Conservation (phyloP, 2,888 invertebrate genomes). For the Hypsopygia costalis region DNA sequence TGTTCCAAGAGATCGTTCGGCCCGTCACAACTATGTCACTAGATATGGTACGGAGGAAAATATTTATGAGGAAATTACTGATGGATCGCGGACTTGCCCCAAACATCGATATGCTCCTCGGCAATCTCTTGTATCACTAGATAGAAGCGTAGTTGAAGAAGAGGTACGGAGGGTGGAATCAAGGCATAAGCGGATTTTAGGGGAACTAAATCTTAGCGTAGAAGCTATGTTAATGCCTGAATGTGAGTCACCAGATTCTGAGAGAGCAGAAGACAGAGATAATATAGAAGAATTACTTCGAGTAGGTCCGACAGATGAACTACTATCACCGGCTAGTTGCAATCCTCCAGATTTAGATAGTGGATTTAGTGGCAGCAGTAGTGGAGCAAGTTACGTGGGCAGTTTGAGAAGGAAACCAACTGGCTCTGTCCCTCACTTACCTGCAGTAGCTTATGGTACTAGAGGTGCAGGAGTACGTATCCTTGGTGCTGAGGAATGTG, state of each 20-base stretch:
- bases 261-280: conserved; percentile 82
- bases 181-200: conserved; percentile 89
- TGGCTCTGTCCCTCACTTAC: conserved; percentile 73
- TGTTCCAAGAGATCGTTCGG: conserved; percentile 60
- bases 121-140: conserved; percentile 84
- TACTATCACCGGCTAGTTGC: conserved; percentile 85
- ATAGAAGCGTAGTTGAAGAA: conserved; percentile 88
- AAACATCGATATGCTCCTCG: conserved; percentile 73
- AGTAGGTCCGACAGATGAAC: conserved; percentile 86
- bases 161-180: conserved; percentile 92
- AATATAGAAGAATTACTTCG: conserved; percentile 84
- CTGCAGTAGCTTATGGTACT: conserved; percentile 75
- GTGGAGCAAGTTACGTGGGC: conserved; percentile 89
- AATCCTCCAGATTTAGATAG: conserved; percentile 87
- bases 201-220: conserved; percentile 92
- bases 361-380: conserved; percentile 91
- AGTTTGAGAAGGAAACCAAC: conserved; percentile 82
- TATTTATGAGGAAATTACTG: conserved; percentile 90
- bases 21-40: conserved; percentile 86
- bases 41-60: conserved; percentile 92
- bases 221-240: conserved; percentile 96
- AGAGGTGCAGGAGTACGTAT: conserved; percentile 72
- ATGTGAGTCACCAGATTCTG: conserved; percentile 83
- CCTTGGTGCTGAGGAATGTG: conserved; percentile 65
- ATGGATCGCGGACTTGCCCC: conserved; percentile 78